Evolutionary conservation across 1,140 invertebrate species (phyloP), one percentile per base, ranked within the genome.

Genomic region (Formica exsecta): DNA sequence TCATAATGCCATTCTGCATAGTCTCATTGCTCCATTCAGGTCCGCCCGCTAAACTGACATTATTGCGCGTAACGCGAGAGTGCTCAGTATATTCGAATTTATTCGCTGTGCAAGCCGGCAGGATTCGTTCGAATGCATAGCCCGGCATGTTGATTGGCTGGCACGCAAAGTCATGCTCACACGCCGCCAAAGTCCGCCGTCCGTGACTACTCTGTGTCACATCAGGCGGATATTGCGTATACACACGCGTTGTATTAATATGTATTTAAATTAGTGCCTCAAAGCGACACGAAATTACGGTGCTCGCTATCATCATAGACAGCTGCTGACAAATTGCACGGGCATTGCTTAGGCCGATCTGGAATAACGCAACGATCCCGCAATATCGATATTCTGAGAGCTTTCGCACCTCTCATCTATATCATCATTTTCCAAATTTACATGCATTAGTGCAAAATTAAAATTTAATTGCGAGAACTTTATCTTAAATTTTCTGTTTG

Each of bases 191-290:
- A 89, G 86, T 90, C 79, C 74, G 73, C 29, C 70, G 62, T 81
- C 25, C 86, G 48, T 84, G 13, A 51, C 36, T 44, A 36, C 71
- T 77, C 79, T 64, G 70, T 71, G 44, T 36, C 54, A 59, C 54
- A 22, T 61, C 86, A 74, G 38, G 77, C 86, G 89, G 89, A 87
- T 92, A 88, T 92, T 92, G 86, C 88, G 91, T 88, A 93, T 87
- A 93, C 83, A 93, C 88, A 92, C 85, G 89, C 91, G 92, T 93
- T 92, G 79, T 92, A 94, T 94, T 94, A 94, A 94, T 94, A 93
- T 94, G 93, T 93, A 94, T 94, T 94, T 94, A 93, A 94, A 94
- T 94, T 92, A 93, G 90, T 85, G 90, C 87, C 89, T 93, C 90
- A 94, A 94, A 93, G 92, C 87, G 86, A 91, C 81, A 85, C 87